Percentiles rank a stretch among this genome's conserved stretches.
Conservation (phyloP, 2,888 invertebrate species). For the Panzeria rudis region DNA sequence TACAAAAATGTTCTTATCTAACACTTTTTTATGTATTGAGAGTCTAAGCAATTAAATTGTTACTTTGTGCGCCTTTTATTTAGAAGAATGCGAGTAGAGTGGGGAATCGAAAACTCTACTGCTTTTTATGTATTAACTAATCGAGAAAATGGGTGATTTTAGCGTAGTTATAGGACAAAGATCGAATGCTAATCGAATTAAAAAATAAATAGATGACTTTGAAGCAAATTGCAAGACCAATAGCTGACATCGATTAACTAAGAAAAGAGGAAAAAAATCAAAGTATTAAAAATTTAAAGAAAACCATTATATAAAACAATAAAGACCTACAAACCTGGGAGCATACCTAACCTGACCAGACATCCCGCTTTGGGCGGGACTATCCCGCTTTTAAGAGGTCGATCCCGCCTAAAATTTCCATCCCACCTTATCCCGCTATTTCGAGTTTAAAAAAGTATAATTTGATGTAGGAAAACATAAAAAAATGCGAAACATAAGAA, state of each 20-base stretch:
- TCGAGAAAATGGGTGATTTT: neutral
- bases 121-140: neutral
- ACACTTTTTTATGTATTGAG: slow-evolving; percentile 1
- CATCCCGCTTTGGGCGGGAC: too few relatives aligned
- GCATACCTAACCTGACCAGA: too few relatives aligned
- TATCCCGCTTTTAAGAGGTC: too few relatives aligned
- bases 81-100: neutral
- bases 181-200: neutral
- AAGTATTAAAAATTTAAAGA: too few relatives aligned
- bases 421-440: too few relatives aligned
- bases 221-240: neutral
- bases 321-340: too few relatives aligned
- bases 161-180: neutral
- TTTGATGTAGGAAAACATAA: too few relatives aligned
- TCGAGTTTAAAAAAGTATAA: too few relatives aligned
- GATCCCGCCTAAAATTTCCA: too few relatives aligned
- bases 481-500: too few relatives aligned
- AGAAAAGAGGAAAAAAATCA: neutral
- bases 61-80: slow-evolving; percentile 65
- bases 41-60: slow-evolving; percentile 58
- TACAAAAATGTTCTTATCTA: slow-evolving; percentile 52
- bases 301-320: too few relatives aligned
- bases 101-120: neutral
- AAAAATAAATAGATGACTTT: neutral
- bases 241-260: neutral